Conservation (phyloP, 1,140 invertebrate species). For the Heterodera schachtii region DNA sequence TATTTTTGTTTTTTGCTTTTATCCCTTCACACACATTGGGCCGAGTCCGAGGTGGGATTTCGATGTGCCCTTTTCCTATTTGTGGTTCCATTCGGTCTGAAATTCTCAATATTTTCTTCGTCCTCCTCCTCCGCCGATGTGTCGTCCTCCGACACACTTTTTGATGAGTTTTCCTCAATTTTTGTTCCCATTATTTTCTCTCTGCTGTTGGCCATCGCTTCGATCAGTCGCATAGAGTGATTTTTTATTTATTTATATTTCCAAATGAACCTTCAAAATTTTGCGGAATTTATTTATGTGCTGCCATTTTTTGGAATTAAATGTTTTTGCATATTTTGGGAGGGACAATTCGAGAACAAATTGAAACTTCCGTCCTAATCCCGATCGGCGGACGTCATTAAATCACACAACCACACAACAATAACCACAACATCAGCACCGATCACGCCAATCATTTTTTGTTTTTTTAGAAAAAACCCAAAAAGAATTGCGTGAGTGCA, state of each 20-base stretch:
- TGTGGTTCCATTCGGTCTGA: background rate
- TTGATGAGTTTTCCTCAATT: background rate
- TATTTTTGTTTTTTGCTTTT: background rate
- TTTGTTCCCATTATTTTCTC: background rate
- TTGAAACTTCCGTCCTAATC: background rate
- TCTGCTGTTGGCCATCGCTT: background rate
- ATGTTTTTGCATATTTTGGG: background rate
- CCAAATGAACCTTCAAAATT: background rate
- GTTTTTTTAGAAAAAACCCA: no score
- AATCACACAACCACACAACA: no score
- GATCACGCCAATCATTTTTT: no score
- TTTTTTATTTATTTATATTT: background rate
- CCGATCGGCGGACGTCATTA: no score
- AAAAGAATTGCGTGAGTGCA: no score
- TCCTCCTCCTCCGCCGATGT: background rate
- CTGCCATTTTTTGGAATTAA: background rate
- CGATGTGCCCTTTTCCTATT: background rate
- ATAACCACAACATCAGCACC: no score
- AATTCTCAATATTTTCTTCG: background rate
- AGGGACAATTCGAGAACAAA: background rate
- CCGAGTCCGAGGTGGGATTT: background rate
- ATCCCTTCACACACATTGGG: background rate
- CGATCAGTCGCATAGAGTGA: background rate
- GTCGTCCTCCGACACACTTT: background rate
- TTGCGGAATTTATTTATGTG: background rate